These are phyloP conservation scores for Archocentrus centrarchus DNA, from an alignment of 2,113 vertebrate genomes.

Conservation along the genomic window DNA sequence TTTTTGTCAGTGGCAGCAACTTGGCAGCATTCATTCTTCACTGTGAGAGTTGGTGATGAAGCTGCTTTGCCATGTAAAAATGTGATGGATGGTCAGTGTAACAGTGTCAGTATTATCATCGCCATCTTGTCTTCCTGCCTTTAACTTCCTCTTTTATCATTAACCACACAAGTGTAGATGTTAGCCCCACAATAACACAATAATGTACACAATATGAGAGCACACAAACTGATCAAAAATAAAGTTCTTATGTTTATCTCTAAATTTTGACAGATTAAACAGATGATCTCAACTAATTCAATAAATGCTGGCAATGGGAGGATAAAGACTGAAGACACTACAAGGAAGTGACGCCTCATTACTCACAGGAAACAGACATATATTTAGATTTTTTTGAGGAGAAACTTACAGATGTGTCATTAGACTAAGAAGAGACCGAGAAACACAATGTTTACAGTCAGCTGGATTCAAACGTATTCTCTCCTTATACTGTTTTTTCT, in stretches of 20 bases:
- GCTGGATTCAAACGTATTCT: background rate
- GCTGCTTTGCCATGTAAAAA: conserved; percentile 6
- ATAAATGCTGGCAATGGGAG: background rate
- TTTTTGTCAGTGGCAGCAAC: background rate
- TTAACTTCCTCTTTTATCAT: background rate
- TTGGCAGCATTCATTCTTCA: background rate
- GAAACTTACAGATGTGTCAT: background rate
- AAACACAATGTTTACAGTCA: background rate
- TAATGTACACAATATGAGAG: background rate
- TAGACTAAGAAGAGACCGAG: background rate
- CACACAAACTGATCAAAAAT: background rate
- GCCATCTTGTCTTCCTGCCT: too few species aligned
- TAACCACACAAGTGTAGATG: background rate
- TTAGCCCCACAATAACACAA: background rate
- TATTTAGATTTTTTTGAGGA: background rate
- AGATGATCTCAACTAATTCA: background rate
- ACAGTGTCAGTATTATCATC: background rate
- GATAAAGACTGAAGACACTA: background rate
- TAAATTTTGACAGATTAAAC: background rate
- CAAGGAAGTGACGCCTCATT: background rate
- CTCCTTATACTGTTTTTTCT: background rate
- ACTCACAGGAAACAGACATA: background rate
- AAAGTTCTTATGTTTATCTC: background rate
- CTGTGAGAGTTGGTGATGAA: background rate
- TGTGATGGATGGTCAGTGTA: background rate